These are phyloP conservation scores for Troilus luridus DNA, from an alignment of 2,888 invertebrate genomes.

Conservation along the genomic window DNA sequence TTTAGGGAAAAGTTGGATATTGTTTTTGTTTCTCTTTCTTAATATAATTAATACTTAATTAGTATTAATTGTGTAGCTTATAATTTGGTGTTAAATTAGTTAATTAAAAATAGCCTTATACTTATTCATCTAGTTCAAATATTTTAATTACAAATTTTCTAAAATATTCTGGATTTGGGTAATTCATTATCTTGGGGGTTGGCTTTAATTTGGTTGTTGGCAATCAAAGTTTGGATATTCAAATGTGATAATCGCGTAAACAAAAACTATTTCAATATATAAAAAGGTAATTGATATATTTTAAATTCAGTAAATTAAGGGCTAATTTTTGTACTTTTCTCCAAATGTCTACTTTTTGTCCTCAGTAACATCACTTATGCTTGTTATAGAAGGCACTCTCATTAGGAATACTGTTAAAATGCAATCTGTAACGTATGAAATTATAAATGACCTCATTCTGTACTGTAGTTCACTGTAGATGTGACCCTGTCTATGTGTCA, in stretches of 20 bases:
- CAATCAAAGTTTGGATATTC: not conserved
- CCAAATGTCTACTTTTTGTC: not conserved
- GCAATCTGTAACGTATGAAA: not conserved
- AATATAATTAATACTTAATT: not conserved
- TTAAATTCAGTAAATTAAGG: not conserved
- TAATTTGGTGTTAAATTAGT: not conserved
- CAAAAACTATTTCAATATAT: too few species aligned
- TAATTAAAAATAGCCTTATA: not conserved
- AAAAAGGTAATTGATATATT: not conserved
- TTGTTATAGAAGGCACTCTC: not conserved
- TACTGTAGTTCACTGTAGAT: not conserved
- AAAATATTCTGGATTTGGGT: not conserved
- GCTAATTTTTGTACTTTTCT: not conserved
- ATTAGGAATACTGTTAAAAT: not conserved
- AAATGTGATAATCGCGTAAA: too few species aligned
- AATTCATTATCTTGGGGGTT: not conserved
- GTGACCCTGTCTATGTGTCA: slow-evolving; percentile 1
- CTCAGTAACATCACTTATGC: not conserved
- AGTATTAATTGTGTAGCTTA: not conserved
- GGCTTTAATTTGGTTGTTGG: not conserved
- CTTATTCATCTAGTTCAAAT: too few species aligned
- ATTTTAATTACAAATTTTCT: too few species aligned
- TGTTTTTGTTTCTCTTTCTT: too few species aligned
- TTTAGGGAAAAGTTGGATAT: too few species aligned
- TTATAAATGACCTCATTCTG: not conserved